Evolutionary conservation across 2,888 invertebrate genomes (phyloP).

Genomic region (Eilema griseolum): DNA sequence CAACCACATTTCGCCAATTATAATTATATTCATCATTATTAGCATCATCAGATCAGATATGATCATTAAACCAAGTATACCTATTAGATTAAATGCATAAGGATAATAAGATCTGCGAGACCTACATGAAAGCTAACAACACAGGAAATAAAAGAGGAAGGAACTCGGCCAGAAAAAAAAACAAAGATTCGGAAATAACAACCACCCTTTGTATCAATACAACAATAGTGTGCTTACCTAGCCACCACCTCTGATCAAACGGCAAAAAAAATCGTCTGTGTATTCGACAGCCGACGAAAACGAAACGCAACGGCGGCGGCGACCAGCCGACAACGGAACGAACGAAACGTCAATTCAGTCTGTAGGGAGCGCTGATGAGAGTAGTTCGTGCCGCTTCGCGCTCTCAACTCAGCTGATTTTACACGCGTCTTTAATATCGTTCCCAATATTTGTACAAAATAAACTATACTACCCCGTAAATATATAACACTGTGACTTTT

Average conservation of each 20-base stretch:
- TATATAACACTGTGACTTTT: constrained; percentile 55
- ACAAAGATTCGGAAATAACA: constrained; percentile 38
- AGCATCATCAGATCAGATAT: no score
- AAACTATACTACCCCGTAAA: constrained; percentile 58
- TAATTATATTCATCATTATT: no score
- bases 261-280: constrained; percentile 52
- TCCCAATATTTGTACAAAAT: constrained; percentile 50
- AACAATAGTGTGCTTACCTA: constrained; percentile 50
- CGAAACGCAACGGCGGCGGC: constrained; percentile 44
- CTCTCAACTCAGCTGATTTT: constrained; percentile 68
- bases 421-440: constrained; percentile 71
- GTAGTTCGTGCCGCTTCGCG: constrained; percentile 59
- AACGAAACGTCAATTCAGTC: constrained; percentile 75
- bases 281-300: constrained; percentile 56
- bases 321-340: constrained; percentile 33
- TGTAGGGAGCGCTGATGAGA: constrained; percentile 65
- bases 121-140: background rate
- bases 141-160: constrained; percentile 3
- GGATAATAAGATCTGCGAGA: no score
- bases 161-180: background rate
- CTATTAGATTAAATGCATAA: background rate
- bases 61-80: no score
- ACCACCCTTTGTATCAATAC: constrained; percentile 48
- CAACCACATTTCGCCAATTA: no score
- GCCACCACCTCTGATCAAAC: constrained; percentile 46